Evolutionary conservation across 2,888 invertebrate species (phyloP), one percentile per base, ranked within the genome.

Genomic region (Trichopoda pennipes): DNA sequence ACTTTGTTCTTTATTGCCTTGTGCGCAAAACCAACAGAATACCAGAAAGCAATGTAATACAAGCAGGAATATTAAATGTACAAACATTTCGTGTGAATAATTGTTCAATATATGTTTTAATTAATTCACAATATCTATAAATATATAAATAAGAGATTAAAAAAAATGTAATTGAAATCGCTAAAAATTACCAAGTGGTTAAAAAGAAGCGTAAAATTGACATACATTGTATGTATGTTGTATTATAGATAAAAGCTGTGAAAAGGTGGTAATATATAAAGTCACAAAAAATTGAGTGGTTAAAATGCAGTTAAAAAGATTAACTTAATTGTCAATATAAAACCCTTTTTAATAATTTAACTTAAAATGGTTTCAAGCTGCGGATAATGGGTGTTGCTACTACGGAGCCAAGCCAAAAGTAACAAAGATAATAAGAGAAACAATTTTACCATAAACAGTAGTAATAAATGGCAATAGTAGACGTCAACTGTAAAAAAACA

Each of bases 331-430:
- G 49, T 38, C 10, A 38, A 38, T 10, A 38, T 12, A 21, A 23
- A 68, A 38, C 35, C 8, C 16, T 42, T 32, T 51, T 51, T 10
- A 53, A 6, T 21, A 6, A 21, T 73, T 44, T 55, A 23, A 61
- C 21, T 12, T 63, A 16, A 61, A 56, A 28, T 56, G 12, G 10
- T 76, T 61, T 72, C 1, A 68, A 68, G 75, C 68, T 66, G 44
- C 55, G 69, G 75, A 75, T 79, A 75, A 78, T 79, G 82, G 82
- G 82, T 82, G 82, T 82, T 75, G 82, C 75, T 82, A 72, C 60
- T 42, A 76, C 66, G 51, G 70, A 58, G 60, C 76, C 35, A 74
- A 58, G 60, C 76, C 35, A 74, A 55, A 53, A 44, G 64, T 28
- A 44, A 58, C 55, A 70, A 63, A 44, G 55, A 14, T 56, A 61